Evolutionary conservation across 2,113 vertebrate genomes (phyloP), one percentile per base, ranked within the genome.

Genomic region (Amphiprion ocellaris): DNA sequence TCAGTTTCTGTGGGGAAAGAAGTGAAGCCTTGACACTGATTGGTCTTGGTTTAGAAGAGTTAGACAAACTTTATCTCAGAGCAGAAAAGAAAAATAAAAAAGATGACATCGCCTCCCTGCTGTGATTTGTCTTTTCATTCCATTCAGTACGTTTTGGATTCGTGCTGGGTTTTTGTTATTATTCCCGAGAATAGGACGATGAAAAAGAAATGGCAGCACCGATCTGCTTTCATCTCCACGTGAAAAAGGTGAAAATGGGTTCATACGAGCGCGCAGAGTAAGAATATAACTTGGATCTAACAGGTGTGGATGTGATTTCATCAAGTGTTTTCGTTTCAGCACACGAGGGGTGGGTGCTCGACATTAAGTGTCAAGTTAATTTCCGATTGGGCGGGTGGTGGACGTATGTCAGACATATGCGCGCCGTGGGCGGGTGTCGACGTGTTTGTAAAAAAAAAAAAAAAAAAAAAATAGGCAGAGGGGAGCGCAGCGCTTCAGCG

Each of bases 401-500:
- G 87, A 94, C 90, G 88, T 89, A 86, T 93, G 92, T 92, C 90
- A 89, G 85, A 90, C 92, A 90, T 89, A 89, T 88, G 90, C 84
- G 70, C 90, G 79, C 81, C 63, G 87, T 92, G 92, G 93, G 94
- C 88, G 92, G 92, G 92, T 92, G 90, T 86, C 76, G 75, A 89
- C 91, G 75, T 89, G 89, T 87, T 87, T 92, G 84, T 28, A 53
- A 59, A 50, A 39, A 28, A 0, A 62, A 44, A 47, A 9, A 47
- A 9, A 17, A 52, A 39, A 17, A 61, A n/a, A 15, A 41, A 41
- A 50, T 19, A 70, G 44, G 56, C 66, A 64, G 77, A 58, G 68
- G 26, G 68, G 74, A 80, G 86, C 10, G 88, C 69, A 70, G 87
- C 88, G 88, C 84, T 74, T 83, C 71, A 65, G 69, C 56, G 81